Evolutionary conservation across 2,888 invertebrate genomes (phyloP).

Genomic region (Eilema depressum): DNA sequence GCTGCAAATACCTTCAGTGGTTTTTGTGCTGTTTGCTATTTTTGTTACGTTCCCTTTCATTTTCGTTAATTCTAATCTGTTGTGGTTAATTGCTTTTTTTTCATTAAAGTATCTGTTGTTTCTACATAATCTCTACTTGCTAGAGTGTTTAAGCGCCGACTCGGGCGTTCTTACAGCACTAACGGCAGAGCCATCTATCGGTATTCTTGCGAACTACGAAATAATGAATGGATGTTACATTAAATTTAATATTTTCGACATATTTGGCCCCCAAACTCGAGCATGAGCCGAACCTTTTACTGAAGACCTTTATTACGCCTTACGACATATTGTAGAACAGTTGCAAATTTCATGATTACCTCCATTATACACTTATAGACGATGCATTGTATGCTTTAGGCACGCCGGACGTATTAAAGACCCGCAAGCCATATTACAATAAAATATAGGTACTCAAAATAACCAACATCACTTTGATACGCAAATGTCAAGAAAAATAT

Average conservation of each 20-base stretch:
- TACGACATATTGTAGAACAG: background rate
- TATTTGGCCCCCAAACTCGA: constrained; percentile 1
- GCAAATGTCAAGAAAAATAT: background rate
- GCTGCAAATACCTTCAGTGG: background rate
- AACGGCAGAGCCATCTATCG: background rate
- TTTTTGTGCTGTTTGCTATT: background rate
- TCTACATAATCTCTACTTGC: background rate
- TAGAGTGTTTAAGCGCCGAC: too few relatives aligned
- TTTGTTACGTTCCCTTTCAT: constrained; percentile 2
- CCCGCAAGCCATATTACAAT: background rate
- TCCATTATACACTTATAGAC: background rate
- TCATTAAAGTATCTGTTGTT: background rate
- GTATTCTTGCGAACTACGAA: background rate
- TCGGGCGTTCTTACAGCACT: too few relatives aligned
- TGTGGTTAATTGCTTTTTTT: background rate
- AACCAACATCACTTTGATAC: background rate
- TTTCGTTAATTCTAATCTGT: background rate
- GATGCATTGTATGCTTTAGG: background rate
- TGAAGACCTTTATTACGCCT: background rate
- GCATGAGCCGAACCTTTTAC: constrained; percentile 4
- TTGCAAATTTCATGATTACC: constrained; percentile 5
- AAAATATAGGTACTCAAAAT: background rate
- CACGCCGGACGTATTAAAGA: background rate
- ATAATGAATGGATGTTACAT: constrained; percentile 4
- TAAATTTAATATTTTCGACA: background rate